Percentiles rank a stretch among this genome's conserved stretches.
phyloP scores from a whole-genome alignment of 2,113 vertebrate genomes.

The Fregata magnificens region DNA sequence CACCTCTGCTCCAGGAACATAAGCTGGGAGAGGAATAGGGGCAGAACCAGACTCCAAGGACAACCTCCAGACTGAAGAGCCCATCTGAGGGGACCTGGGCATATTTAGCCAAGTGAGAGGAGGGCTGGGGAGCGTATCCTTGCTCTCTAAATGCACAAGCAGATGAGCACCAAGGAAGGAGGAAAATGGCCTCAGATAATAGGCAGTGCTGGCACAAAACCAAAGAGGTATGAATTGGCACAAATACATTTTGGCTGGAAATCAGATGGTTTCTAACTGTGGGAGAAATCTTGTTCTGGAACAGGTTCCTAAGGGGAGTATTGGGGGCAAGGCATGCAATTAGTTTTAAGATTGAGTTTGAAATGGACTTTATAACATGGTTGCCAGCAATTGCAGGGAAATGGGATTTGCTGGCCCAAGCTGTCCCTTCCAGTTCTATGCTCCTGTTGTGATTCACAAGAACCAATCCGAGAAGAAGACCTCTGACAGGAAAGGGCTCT shows the following conservation, averaged over 20 bases:
- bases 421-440: background rate
- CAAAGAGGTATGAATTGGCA: constrained; percentile 39
- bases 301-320: constrained; percentile 8
- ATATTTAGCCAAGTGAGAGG: background rate
- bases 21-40: background rate
- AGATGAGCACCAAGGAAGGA: background rate
- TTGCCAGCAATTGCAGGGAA: constrained; percentile 45
- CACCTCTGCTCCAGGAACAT: background rate
- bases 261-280: constrained; percentile 18
- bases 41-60: background rate
- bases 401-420: background rate
- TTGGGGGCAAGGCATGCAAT: constrained; percentile 20
- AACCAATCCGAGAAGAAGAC: background rate
- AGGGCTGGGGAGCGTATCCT: background rate
- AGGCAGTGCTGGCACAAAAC: constrained; percentile 10
- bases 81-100: background rate
- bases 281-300: constrained; percentile 47
- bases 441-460: background rate
- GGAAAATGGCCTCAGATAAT: background rate
- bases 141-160: background rate
- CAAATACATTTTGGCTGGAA: constrained; percentile 32
- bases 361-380: constrained; percentile 28
- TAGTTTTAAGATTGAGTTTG: constrained; percentile 48
- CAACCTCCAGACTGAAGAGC: background rate
- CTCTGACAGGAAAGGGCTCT: background rate